Percentiles rank a stretch among this genome's conserved stretches.
Conservation (phyloP, 2,888 invertebrate genomes). For the Gymnoscelis rufifasciata region DNA sequence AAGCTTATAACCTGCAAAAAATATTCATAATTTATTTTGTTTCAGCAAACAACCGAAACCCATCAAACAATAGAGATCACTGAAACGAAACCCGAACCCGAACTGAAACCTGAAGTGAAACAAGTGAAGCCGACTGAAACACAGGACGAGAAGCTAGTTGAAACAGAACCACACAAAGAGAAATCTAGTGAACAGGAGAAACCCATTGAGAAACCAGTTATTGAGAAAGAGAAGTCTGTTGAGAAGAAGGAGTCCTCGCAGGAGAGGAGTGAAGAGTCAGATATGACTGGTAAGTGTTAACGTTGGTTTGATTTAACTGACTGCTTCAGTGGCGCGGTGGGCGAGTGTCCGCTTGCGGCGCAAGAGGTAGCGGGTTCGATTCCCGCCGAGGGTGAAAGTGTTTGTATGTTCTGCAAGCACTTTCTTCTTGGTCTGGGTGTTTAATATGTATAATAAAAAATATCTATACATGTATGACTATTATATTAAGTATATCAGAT, state of each 20-base stretch:
- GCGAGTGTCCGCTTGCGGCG: too few species aligned
- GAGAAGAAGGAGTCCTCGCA: constrained; percentile 59
- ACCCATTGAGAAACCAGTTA: constrained; percentile 1
- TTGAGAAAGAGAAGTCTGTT: constrained; percentile 37
- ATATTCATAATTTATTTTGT: not conserved
- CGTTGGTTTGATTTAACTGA: too few species aligned
- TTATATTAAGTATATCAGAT: not conserved
- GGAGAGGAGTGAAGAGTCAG: constrained; percentile 73
- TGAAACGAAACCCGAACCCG: constrained; percentile 35
- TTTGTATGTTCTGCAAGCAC: too few species aligned
- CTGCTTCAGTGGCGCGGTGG: too few species aligned
- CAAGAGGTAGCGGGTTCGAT: too few species aligned
- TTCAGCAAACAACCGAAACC: constrained; percentile 54
- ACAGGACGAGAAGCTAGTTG: constrained; percentile 23
- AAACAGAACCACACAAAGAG: constrained; percentile 17
- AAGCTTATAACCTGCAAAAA: not conserved
- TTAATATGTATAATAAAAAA: too few species aligned
- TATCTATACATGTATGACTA: too few species aligned
- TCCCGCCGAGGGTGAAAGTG: too few species aligned
- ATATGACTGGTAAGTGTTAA: constrained; percentile 77
- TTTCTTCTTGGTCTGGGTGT: too few species aligned
- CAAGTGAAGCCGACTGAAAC: constrained; percentile 21
- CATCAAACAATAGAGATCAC: constrained; percentile 47
- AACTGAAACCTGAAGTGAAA: constrained; percentile 25
- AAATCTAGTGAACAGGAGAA: constrained; percentile 29